Evolutionary conservation across 1,140 invertebrate species (phyloP), one percentile per base, ranked within the genome.

Genomic region (Temnothorax curvispinosus): DNA sequence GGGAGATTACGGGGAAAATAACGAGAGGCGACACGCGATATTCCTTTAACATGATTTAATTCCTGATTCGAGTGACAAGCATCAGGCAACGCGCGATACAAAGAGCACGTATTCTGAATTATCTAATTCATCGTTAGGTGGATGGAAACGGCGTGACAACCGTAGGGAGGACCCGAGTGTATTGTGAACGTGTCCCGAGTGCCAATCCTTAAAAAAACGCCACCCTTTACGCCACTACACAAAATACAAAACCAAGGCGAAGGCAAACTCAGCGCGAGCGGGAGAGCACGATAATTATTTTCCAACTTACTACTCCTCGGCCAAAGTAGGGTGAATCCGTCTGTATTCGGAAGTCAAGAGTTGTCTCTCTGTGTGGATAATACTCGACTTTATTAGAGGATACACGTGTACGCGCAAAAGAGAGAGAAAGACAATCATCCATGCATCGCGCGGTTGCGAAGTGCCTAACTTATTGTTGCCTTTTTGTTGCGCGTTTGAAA

Each of bases 181-280:
- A 89, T 88, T 84, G 86, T 90, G 90, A 91, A 91, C 90, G 90
- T 91, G 90, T 88, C 71, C 76, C 67, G 86, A 91, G 82, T 91
- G 82, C 60, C 86, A 89, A 91, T 91, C 88, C 85, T 91, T 84
- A 69, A 91, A 91, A 27, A 82, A 69, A 47, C 8, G 13, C 60
- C 88, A 89, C 88, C 82, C 86, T 65, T 47, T n/a, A 27, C 44
- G 21, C 13, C 71, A 41, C n/a, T 13, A 74, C 21, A 52, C 52
- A 52, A 77, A 91, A 91, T 89, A 91, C 76, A 88, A 86, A 91
- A 91, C 77, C 60, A 82, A 56, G 47, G 54, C 41, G 47, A 3
- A 47, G 38, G 21, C 11, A 35, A 52, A 35, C 27, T 44, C 41
- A 21, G 18, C 8, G 38, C n/a, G n/a, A 71, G 27, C 41, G n/a